Evolutionary conservation across 2,888 invertebrate genomes (phyloP).

Genomic region (Agrilus cyanescens): DNA sequence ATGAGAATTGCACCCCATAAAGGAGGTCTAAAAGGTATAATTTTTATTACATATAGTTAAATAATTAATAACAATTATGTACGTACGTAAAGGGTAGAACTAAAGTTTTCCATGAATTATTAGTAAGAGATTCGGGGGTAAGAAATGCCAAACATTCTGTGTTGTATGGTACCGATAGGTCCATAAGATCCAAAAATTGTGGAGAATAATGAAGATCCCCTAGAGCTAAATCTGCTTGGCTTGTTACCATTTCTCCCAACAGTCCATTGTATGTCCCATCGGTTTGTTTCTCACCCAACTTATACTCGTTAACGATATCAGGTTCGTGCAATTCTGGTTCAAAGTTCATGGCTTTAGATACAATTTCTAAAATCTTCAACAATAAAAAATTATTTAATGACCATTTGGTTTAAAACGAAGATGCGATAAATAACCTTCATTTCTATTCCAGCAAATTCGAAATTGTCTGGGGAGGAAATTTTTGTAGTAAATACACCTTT

Average conservation of each 20-base stretch:
- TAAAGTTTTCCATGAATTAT: conserved; percentile 76
- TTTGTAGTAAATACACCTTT: conserved; percentile 18
- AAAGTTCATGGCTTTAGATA: conserved; percentile 62
- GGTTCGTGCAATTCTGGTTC: conserved; percentile 54
- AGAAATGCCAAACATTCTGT: conserved; percentile 74
- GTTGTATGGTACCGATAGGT: conserved; percentile 67
- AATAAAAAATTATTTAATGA: background rate
- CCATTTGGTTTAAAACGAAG: no score
- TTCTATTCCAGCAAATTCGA: conserved; percentile 49
- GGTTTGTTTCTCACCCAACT: conserved; percentile 53
- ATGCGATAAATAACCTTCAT: conserved; percentile 43
- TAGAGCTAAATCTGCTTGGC: conserved; percentile 58
- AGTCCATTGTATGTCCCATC: conserved; percentile 62
- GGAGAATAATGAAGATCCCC: conserved; percentile 69
- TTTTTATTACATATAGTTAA: background rate
- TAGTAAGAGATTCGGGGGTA: conserved; percentile 67
- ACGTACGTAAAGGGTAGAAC: conserved; percentile 66
- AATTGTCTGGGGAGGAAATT: conserved; percentile 6
- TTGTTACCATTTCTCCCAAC: conserved; percentile 58
- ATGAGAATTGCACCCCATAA: conserved; percentile 67
- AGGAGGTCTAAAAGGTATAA: conserved; percentile 34
- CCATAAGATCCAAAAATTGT: conserved; percentile 54
- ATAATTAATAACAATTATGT: background rate
- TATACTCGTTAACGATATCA: conserved; percentile 43
- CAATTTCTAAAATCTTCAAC: conserved; percentile 51